These are phyloP conservation scores for Lacanobia wlatinum DNA, from an alignment of 2,888 invertebrate genomes.

Conservation along the genomic window DNA sequence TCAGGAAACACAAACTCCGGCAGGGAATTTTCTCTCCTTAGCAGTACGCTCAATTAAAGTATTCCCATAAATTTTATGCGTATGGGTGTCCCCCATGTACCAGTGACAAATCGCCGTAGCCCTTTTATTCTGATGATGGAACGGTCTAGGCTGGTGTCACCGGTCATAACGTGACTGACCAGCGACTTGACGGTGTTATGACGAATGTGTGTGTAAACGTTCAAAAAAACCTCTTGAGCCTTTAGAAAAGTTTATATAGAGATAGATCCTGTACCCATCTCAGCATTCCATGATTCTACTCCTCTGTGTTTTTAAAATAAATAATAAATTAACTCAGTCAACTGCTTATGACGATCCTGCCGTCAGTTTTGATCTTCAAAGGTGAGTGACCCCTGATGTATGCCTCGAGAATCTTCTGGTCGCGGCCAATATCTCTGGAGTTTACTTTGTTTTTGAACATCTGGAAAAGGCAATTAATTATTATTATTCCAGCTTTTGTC, in stretches of 20 bases:
- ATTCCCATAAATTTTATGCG: too few species aligned
- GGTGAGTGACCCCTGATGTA: slow-evolving; percentile 90
- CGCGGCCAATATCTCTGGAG: slow-evolving; percentile 85
- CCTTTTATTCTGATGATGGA: too few species aligned
- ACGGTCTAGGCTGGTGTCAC: too few species aligned
- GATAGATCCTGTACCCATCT: not conserved
- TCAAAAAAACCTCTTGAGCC: slow-evolving; percentile 10
- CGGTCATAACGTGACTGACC: not conserved
- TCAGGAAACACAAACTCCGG: too few species aligned
- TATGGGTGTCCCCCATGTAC: too few species aligned
- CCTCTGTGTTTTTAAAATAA: slow-evolving; percentile 26
- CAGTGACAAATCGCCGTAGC: too few species aligned
- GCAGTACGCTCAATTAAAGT: too few species aligned
- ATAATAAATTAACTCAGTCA: slow-evolving; percentile 56
- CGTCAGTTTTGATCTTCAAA: slow-evolving; percentile 86
- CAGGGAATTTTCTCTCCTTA: too few species aligned
- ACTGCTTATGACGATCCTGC: slow-evolving; percentile 85
- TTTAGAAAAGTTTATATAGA: not conserved
- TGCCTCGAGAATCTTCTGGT: slow-evolving; percentile 86
- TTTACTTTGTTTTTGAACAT: slow-evolving; percentile 88
- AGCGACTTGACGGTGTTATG: not conserved
- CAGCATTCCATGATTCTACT: slow-evolving; percentile 31
- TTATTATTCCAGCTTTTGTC: not conserved
- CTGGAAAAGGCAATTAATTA: slow-evolving; percentile 71
- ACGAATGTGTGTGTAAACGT: not conserved